Evolutionary conservation across 2,888 invertebrate species (phyloP), one percentile per base, ranked within the genome.

Genomic region (Noctua comes): DNA sequence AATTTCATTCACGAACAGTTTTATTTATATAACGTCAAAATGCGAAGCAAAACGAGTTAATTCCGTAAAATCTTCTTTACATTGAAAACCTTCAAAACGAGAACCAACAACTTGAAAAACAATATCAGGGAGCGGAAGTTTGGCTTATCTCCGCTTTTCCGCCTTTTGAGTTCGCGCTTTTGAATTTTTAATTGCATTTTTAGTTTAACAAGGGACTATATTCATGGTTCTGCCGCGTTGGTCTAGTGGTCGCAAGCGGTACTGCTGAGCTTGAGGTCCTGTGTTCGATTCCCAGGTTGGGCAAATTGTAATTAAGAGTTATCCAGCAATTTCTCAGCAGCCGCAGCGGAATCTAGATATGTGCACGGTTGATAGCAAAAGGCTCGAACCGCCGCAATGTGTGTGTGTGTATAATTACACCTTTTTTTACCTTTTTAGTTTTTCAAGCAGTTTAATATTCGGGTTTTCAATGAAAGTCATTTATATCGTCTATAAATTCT

Each of bases 121-220:
- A 89, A 88, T 88, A 88, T 85, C 85, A 76, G 62, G 68, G 65
- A 40, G 51, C 76, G 86, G 83, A 89, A 88, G 79, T 88, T 88
- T 31, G 71, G 65, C 84, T 89, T 89, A 88, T 84, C 83, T 83
- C 82, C 24, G 76, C 69, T 64, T 62, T 81, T n/a, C 43, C 57
- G 66, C 62, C 64, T 75, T 82, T 80, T 71, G 68, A 80, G 77
- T 83, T 85, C n/a, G 48, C 57, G 78, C 83, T 84, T 82, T 85
- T 90, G 88, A 90, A 90, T 90, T 87, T 80, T 85, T 89, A 89
- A 90, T 90, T 88, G 77, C 85, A 83, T 86, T 89, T 89, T 86
- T 85, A 88, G 82, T 88, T 89, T 81, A 36, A 64, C 62, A 66
- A 57, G 36, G 36, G 75, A 71, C 80, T 82, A 62, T 54, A 65